These are phyloP conservation scores for Petrolisthes manimaculis DNA, from an alignment of 2,888 invertebrate genomes.

Conservation along the genomic window DNA sequence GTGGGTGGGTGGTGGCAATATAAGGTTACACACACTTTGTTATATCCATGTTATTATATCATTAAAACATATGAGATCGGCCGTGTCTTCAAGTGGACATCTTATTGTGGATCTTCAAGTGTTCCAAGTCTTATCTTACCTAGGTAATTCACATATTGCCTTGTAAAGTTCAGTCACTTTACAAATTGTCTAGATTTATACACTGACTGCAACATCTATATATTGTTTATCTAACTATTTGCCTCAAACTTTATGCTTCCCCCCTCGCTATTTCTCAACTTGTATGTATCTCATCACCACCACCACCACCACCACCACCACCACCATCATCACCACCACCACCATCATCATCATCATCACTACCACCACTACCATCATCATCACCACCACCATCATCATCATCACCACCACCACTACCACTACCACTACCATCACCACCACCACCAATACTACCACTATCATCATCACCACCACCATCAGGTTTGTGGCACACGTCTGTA, in stretches of 20 bases:
- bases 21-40: no score
- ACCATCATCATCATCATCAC: not conserved
- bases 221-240: not conserved
- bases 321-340: not conserved
- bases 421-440: not conserved
- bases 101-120: not conserved
- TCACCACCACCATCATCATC: not conserved
- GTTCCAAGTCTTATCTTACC: not conserved
- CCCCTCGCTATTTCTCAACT: not conserved
- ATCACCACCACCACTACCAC: not conserved
- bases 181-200: no score
- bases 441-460: not conserved
- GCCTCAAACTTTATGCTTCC: not conserved
- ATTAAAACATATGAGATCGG: not conserved
- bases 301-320: not conserved
- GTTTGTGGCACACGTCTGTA: conserved; percentile 77
- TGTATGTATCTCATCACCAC: not conserved
- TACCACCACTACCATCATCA: not conserved
- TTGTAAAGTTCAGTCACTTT: not conserved
- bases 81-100: not conserved
- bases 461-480: conserved; percentile 68
- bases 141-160: not conserved
- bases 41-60: not conserved
- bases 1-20: conserved; percentile 67
- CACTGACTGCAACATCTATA: no score